Percentiles rank a stretch among this genome's conserved stretches.
These are phyloP conservation scores for Xiphophorus maculatus DNA, from an alignment of 2,113 vertebrate species.

Conservation along the genomic window DNA sequence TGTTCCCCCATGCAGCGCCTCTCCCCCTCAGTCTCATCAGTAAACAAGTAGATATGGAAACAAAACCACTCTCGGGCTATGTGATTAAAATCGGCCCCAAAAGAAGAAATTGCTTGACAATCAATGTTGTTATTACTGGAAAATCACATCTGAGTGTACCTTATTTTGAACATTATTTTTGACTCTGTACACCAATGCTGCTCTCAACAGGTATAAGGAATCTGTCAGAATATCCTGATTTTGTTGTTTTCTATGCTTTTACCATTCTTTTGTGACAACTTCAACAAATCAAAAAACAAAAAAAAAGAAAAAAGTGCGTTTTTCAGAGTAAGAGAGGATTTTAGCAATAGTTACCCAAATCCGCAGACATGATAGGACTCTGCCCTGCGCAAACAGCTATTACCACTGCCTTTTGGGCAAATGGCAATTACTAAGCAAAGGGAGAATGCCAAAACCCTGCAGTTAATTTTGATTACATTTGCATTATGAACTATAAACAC, in stretches of 20 bases:
- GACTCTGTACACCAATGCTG: constrained; percentile 5
- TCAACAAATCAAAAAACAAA: background rate
- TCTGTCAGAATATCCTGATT: background rate
- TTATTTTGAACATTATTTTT: constrained; percentile 25
- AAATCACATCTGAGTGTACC: constrained; percentile 34
- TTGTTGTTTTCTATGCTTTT: background rate
- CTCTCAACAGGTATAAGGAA: constrained; percentile 9
- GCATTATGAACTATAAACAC: constrained; percentile 81
- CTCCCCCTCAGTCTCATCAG: constrained; percentile 61
- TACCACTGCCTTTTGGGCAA: constrained; percentile 72
- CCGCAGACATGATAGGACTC: constrained; percentile 54
- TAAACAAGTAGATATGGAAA: constrained; percentile 74
- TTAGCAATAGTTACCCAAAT: constrained; percentile 42
- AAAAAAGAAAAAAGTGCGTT: background rate
- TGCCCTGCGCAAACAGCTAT: constrained; percentile 68
- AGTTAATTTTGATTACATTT: constrained; percentile 81
- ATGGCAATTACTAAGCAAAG: constrained; percentile 76
- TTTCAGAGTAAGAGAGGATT: constrained; percentile 33
- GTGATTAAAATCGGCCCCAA: constrained; percentile 69
- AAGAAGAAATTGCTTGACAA: constrained; percentile 42
- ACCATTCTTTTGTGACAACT: background rate
- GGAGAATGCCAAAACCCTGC: constrained; percentile 76
- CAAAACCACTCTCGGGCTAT: constrained; percentile 57
- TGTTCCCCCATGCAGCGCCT: constrained; percentile 51
- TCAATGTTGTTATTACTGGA: constrained; percentile 58